Evolutionary conservation across 2,113 vertebrate species (phyloP), one percentile per base, ranked within the genome.

Genomic region (Daboia siamensis): DNA sequence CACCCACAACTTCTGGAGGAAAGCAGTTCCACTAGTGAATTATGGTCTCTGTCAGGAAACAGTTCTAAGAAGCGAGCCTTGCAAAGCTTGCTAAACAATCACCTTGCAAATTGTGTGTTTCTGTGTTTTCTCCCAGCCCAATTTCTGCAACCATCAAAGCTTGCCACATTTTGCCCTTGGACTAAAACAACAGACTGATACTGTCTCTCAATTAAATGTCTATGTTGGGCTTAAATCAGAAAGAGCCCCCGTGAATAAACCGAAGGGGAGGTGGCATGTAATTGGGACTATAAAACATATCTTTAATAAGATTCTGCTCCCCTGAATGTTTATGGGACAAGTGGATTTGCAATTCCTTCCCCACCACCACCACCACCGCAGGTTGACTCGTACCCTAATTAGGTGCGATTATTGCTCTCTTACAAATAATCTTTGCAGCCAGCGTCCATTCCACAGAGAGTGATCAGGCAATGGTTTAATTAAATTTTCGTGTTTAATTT

Each of bases 401-500:
- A 94, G 95, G 93, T 94, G 96, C 94, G 92, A 94, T 96, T 97
- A 97, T 93, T 96, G 95, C 96, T 96, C 94, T 95, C 95, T 95
- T 93, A 94, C 95, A 97, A 97, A 96, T 95, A 96, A 95, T 96
- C 92, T 96, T 95, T 93, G 39, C 74, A 94, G 94, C 91, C 87
- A 90, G 74, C 23, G 4, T 93, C 90, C n/a, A 48, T 95, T 95
- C 96, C 95, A 2, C 94, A 85, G 94, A 97, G 96, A 96, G 95
- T 10, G 94, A 97, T 96, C 97, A 97, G 95, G 94, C 94, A 90
- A 94, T 94, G 94, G 96, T 95, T 97, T 97, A 97, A 97, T 98
- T 97, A 97, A 97, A 97, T 96, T 97, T 97, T 97, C 96, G 96
- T 96, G 96, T 97, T 97, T 97, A 96, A 97, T 97, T 97, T 97